Evolutionary conservation across 92 coral and sea anemone species (phyloP).

Genomic region (Parazoanthus swiftii): DNA sequence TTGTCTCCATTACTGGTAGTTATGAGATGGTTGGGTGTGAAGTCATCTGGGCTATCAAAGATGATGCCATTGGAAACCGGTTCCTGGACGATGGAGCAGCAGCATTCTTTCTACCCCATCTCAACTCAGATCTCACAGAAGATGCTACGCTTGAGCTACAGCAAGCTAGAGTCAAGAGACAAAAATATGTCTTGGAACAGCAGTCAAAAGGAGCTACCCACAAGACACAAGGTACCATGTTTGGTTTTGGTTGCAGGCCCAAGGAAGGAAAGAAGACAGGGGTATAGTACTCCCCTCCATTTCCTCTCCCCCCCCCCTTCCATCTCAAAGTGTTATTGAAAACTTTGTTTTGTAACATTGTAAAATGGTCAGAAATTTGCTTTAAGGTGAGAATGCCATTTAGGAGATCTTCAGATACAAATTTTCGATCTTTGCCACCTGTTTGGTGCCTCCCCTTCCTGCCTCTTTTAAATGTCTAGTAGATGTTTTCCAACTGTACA

Average conservation of each 20-base stretch:
- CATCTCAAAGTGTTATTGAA: not conserved
- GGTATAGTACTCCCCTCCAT: too few species aligned
- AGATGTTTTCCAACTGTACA: too few species aligned
- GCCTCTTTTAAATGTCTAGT: too few species aligned
- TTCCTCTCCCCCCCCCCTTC: too few species aligned
- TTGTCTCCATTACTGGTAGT: constrained; percentile 33
- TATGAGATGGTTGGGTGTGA: constrained; percentile 88
- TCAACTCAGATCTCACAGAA: constrained; percentile 37
- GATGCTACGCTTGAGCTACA: constrained; percentile 26
- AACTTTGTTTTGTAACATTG: not conserved
- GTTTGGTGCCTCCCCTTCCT: too few species aligned
- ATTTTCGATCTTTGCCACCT: too few species aligned
- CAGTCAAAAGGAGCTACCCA: not conserved
- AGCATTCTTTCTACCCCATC: constrained; percentile 77
- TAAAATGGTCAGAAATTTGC: not conserved
- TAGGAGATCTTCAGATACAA: not conserved
- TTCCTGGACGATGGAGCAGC: constrained; percentile 98
- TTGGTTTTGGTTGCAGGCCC: not conserved
- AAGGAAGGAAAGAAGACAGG: too few species aligned
- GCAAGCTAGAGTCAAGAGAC: constrained; percentile 55
- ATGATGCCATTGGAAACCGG: constrained; percentile 87
- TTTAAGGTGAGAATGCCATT: not conserved
- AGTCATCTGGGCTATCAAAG: constrained; percentile 92
- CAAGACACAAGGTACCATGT: not conserved
- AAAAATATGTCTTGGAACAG: constrained; percentile 56